Percentiles rank a stretch among this genome's conserved stretches.
Evolutionary conservation across 2,888 invertebrate genomes (phyloP).

Genomic region (Sthenelais limicola): DNA sequence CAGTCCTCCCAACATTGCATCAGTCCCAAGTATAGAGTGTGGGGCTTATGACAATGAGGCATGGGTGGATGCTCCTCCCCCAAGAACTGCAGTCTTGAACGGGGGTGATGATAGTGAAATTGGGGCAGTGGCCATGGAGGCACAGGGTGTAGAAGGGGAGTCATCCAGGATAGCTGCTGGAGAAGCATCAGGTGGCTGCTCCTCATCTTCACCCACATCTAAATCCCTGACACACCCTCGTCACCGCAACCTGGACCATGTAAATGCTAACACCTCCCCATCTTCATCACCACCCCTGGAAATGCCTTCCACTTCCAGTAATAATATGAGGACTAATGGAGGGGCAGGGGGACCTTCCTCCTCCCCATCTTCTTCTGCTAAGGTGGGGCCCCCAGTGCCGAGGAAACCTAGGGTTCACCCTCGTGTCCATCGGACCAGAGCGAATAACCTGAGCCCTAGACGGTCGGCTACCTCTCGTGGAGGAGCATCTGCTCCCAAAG

Average conservation of each 20-base stretch:
- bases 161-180: not conserved
- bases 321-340: slow-evolving; percentile 2
- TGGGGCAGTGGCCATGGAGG: slow-evolving; percentile 21
- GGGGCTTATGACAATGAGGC: slow-evolving; percentile 20
- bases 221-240: slow-evolving; percentile 37
- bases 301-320: not conserved
- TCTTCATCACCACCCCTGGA: too few relatives aligned
- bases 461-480: slow-evolving; percentile 20
- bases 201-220: not conserved
- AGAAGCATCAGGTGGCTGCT: not conserved
- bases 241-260: slow-evolving; percentile 30
- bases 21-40: slow-evolving; percentile 57
- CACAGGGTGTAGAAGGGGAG: slow-evolving; percentile 12
- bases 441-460: not conserved
- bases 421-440: slow-evolving; percentile 14
- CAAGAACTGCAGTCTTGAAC: not conserved
- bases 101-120: slow-evolving; percentile 10
- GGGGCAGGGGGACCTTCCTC: not conserved
- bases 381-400: slow-evolving; percentile 12
- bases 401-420: slow-evolving; percentile 25
- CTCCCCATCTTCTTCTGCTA: not conserved
- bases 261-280: slow-evolving; percentile 22
- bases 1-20: slow-evolving; percentile 51
- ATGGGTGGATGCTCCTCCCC: slow-evolving; percentile 23
- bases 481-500: slow-evolving; percentile 8